A percentile compares a stretch with the other conserved stretches of the same genome.
These are phyloP conservation scores for Crioceris asparagi DNA, from an alignment of 2,888 invertebrate species.

Conservation along the genomic window DNA sequence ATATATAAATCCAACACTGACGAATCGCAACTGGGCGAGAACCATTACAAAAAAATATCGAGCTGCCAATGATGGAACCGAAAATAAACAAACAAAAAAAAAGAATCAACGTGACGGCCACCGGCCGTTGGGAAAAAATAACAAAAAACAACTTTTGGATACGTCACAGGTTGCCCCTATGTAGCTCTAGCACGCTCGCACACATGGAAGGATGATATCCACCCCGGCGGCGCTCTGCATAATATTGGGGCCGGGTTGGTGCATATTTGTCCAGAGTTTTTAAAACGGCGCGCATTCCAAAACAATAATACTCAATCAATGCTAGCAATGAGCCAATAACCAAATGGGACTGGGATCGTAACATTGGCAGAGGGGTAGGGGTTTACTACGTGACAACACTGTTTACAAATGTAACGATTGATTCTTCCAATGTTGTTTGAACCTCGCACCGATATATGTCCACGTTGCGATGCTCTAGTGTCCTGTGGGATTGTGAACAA, in stretches of 20 bases:
- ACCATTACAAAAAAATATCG: too few relatives aligned
- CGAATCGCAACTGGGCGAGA: background rate
- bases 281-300: slow-evolving; percentile 43
- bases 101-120: background rate
- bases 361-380: slow-evolving; percentile 33
- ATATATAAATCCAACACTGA: background rate
- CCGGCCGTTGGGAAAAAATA: slow-evolving; percentile 8
- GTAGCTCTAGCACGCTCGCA: too few relatives aligned
- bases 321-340: slow-evolving; percentile 43
- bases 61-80: too few relatives aligned
- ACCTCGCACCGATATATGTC: slow-evolving; percentile 36
- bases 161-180: too few relatives aligned
- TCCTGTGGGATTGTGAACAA: slow-evolving; percentile 21
- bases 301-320: slow-evolving; percentile 43
- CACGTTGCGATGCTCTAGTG: slow-evolving; percentile 28
- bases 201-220: too few relatives aligned
- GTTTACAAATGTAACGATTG: slow-evolving; percentile 43
- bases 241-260: too few relatives aligned
- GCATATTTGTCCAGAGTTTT: slow-evolving; percentile 39
- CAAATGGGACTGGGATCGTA: slow-evolving; percentile 39
- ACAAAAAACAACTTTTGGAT: slow-evolving; percentile 16
- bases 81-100: slow-evolving; percentile 5
- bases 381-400: slow-evolving; percentile 39
- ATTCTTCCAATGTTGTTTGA: slow-evolving; percentile 41
- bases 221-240: too few relatives aligned